Conservation (phyloP, 2,888 invertebrate genomes). For the Eupithecia subfuscata region DNA sequence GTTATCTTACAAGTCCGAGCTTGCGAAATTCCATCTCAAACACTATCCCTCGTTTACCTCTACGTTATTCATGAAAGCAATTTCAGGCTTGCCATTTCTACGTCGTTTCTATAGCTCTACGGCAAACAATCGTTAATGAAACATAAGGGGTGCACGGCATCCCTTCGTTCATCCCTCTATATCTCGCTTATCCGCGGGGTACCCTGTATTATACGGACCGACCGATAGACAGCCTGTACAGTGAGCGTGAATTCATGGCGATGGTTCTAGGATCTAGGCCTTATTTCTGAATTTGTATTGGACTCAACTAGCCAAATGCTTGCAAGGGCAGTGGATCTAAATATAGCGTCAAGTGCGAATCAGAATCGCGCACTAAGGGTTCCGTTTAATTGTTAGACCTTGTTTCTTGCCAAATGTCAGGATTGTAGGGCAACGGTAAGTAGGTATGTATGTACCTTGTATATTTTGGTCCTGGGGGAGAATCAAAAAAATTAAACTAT, state of each 20-base stretch:
- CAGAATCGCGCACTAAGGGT: no score
- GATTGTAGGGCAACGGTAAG: no score
- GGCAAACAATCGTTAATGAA: slow-evolving; percentile 77
- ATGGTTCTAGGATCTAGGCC: background rate
- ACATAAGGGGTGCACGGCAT: slow-evolving; percentile 78
- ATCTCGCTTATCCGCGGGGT: slow-evolving; percentile 64
- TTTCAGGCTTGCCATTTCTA: slow-evolving; percentile 29
- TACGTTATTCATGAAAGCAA: slow-evolving; percentile 16
- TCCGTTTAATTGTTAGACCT: no score
- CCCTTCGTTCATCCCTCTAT: slow-evolving; percentile 66
- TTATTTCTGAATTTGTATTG: background rate
- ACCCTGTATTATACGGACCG: slow-evolving; percentile 37
- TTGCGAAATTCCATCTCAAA: slow-evolving; percentile 3
- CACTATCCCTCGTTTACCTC: background rate
- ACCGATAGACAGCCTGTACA: background rate
- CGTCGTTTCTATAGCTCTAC: slow-evolving; percentile 48
- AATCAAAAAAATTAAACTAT: no score
- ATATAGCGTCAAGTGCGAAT: no score
- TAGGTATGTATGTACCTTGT: no score
- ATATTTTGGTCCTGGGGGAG: no score
- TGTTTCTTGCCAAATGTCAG: no score
- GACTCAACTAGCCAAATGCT: background rate
- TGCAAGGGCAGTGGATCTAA: background rate
- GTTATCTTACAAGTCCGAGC: background rate
- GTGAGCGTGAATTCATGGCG: background rate